A percentile compares a stretch with the other conserved stretches of the same genome.
phyloP scores from a whole-genome alignment of 35 echinoderm and acorn worm genomes.

The Holothuria glaberrima region DNA sequence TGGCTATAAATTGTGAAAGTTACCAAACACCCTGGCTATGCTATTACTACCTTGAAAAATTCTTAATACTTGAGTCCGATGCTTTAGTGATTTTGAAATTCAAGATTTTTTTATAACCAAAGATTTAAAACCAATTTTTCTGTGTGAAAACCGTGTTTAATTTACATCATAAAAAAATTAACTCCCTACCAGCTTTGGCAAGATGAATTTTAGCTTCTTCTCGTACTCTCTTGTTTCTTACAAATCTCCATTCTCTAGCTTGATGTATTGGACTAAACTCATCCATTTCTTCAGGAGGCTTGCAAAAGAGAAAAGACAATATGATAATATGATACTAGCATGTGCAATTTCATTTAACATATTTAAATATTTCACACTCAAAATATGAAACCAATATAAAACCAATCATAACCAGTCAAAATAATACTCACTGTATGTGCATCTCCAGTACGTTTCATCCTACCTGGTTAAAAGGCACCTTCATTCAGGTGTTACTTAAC shows the following conservation, averaged over 20 bases:
- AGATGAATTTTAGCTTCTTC: slow-evolving; percentile 76
- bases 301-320: neutral
- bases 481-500: neutral
- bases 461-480: neutral
- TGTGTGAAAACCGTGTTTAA: no score
- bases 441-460: no score
- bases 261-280: slow-evolving; percentile 87
- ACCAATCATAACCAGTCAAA: neutral
- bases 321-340: neutral
- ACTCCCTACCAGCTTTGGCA: slow-evolving; percentile 73
- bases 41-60: no score
- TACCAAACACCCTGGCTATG: no score
- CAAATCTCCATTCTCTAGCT: slow-evolving; percentile 98
- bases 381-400: neutral
- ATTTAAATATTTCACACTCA: neutral
- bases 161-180: no score
- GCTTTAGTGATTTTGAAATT: no score
- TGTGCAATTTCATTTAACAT: neutral
- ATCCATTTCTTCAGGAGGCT: slow-evolving; percentile 98
- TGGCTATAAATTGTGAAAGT: no score
- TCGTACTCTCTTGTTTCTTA: slow-evolving; percentile 73
- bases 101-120: no score
- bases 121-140: no score
- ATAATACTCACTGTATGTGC: neutral
- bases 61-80: no score